These are phyloP conservation scores for Parasteatoda tepidariorum DNA, from an alignment of 1,140 invertebrate genomes.

Conservation along the genomic window DNA sequence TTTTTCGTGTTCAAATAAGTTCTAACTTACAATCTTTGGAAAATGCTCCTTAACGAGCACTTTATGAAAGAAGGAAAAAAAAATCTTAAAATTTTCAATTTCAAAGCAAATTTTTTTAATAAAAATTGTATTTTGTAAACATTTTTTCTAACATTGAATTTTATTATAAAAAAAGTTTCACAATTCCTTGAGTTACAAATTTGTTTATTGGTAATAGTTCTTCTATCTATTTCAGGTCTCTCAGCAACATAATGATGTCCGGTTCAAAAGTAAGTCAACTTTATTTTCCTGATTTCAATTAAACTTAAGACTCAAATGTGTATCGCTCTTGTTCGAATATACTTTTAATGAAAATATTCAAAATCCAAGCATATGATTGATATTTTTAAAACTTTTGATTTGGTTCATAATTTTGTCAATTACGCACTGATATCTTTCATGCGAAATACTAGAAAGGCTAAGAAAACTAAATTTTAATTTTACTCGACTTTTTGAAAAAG, in stretches of 20 bases:
- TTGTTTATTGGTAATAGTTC: background rate
- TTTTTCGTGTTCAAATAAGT: no score
- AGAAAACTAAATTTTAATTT: no score
- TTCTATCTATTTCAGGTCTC: constrained; percentile 22
- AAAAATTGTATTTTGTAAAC: background rate
- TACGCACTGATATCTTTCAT: no score
- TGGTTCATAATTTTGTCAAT: no score
- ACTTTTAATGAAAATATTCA: no score
- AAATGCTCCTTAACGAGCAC: background rate
- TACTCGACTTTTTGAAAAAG: no score
- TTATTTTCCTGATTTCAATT: background rate
- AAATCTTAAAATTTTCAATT: background rate
- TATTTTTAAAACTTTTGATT: no score
- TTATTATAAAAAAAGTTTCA: no score
- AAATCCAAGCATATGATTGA: no score
- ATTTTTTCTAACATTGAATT: no score
- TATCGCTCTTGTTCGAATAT: background rate
- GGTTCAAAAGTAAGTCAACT: constrained; percentile 22
- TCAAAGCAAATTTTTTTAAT: background rate
- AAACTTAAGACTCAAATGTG: background rate
- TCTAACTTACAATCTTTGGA: background rate
- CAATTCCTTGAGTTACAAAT: no score
- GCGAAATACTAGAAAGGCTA: no score
- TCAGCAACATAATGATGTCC: constrained; percentile 33
- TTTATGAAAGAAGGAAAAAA: background rate